These are phyloP conservation scores for Sarcophaga peregrina DNA, from an alignment of 1,140 invertebrate species.

Conservation along the genomic window DNA sequence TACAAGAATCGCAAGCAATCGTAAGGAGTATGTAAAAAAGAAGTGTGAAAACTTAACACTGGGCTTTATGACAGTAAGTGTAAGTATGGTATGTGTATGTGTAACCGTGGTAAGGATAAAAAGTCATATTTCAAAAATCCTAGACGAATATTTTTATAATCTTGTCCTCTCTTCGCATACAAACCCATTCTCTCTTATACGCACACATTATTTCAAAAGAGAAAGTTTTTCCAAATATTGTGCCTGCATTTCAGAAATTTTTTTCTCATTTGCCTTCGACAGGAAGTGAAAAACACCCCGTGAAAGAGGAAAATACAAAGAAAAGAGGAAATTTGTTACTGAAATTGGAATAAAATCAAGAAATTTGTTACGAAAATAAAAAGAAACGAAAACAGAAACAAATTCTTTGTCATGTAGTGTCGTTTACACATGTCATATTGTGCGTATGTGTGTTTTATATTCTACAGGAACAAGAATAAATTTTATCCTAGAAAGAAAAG, in stretches of 20 bases:
- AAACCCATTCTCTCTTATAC: background rate
- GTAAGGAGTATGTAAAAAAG: background rate
- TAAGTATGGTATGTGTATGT: background rate
- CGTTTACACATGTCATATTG: background rate
- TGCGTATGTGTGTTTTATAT: background rate
- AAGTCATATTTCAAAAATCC: conserved; percentile 6
- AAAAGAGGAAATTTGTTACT: background rate
- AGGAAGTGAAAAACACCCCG: background rate
- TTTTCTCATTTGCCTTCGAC: background rate
- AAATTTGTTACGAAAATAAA: background rate
- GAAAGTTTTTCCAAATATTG: background rate
- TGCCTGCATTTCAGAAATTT: background rate
- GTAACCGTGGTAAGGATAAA: background rate
- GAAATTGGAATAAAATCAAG: background rate
- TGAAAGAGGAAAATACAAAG: background rate
- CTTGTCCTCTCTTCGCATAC: background rate
- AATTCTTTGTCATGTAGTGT: background rate
- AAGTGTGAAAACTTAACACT: background rate
- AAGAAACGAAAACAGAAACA: background rate
- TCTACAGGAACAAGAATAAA: no score
- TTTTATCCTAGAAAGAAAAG: no score
- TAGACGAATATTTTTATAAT: background rate
- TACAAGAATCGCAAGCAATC: background rate
- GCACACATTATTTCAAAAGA: background rate
- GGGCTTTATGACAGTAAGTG: background rate